Percentiles rank a stretch among this genome's conserved stretches.
Conservation (phyloP, 2,113 vertebrate species). For the Tricholaema leucomelas region DNA sequence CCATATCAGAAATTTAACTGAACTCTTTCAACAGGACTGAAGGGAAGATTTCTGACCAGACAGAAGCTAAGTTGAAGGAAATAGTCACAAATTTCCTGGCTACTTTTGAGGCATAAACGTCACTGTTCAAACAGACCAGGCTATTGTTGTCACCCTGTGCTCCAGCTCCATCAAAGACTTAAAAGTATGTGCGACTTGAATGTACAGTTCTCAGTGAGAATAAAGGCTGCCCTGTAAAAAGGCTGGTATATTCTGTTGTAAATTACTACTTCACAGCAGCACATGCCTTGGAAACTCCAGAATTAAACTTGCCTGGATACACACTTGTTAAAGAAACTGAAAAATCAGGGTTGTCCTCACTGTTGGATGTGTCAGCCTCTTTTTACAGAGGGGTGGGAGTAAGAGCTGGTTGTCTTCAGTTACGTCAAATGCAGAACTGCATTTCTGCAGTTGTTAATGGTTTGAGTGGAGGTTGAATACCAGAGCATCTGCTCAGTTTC, state of each 20-base stretch:
- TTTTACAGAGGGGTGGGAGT: accelerated
- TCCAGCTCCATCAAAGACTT: conserved; percentile 66
- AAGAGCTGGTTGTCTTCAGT: background rate
- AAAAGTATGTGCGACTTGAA: conserved; percentile 71
- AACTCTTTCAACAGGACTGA: conserved; percentile 79
- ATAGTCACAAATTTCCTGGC: conserved; percentile 91
- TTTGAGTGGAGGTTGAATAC: background rate
- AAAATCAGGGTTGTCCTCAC: accelerated
- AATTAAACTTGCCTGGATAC: accelerated
- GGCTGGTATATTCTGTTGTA: background rate
- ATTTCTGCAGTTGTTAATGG: background rate
- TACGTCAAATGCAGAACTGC: background rate
- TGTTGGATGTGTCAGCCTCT: too few species aligned
- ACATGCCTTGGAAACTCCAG: accelerated
- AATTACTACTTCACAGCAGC: background rate
- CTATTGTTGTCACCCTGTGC: conserved; percentile 56
- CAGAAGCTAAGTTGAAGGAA: conserved; percentile 93
- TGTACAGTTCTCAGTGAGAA: conserved; percentile 85
- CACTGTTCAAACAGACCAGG: conserved; percentile 20
- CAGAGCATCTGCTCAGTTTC: background rate
- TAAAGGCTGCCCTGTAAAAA: conserved; percentile 79
- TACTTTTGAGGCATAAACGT: conserved; percentile 88
- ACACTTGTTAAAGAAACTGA: accelerated
- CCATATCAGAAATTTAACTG: background rate
- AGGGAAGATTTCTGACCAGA: conserved; percentile 90